phyloP scores from a whole-genome alignment of 2,113 vertebrate species.

The Limanda limanda region DNA sequence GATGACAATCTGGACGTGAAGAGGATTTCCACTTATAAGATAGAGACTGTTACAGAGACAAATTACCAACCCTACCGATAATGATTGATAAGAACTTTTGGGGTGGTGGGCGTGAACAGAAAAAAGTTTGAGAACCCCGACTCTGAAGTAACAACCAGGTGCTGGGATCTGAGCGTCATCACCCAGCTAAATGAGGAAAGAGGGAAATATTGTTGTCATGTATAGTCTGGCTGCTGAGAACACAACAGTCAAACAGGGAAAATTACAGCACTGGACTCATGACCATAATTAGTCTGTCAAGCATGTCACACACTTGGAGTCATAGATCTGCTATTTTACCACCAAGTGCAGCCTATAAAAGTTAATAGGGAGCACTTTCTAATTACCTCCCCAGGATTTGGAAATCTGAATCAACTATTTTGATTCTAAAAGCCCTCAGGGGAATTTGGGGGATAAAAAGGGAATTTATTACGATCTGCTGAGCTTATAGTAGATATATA shows the following conservation, averaged over 20 bases:
- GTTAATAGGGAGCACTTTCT: constrained; percentile 46
- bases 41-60: neutral
- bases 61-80: neutral
- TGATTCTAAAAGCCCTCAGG: constrained; percentile 22
- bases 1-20: too few species aligned
- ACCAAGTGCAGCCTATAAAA: constrained; percentile 52
- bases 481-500: constrained; percentile 12
- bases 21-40: neutral
- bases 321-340: constrained; percentile 59
- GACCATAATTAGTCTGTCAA: constrained; percentile 75
- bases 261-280: constrained; percentile 71
- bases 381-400: constrained; percentile 48
- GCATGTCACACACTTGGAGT: constrained; percentile 61
- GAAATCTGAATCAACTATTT: constrained; percentile 50
- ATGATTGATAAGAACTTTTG: neutral
- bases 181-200: constrained; percentile 65
- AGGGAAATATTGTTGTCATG: constrained; percentile 66
- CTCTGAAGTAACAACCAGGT: constrained; percentile 56
- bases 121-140: neutral
- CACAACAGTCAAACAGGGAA: constrained; percentile 71
- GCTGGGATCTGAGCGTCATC: constrained; percentile 31
- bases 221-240: constrained; percentile 59
- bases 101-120: neutral
- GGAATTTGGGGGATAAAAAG: constrained; percentile 21
- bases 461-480: constrained; percentile 22